Conservation (phyloP, 2,113 vertebrate species). For the Pholis gunnellus region DNA sequence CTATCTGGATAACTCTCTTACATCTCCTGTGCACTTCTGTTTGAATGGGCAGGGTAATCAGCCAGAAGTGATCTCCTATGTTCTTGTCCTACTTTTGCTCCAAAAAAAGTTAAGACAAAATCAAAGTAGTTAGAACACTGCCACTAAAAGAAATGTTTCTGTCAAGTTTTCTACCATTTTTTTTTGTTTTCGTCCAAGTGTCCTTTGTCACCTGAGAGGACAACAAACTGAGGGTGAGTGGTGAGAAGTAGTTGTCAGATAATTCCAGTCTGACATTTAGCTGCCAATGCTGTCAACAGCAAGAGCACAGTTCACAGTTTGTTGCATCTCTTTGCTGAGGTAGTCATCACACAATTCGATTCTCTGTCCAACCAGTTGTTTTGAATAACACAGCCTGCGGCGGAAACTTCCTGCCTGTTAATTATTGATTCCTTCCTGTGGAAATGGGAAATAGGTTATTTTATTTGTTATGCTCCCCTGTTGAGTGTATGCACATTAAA, state of each 20-base stretch:
- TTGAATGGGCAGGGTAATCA: conserved; percentile 60
- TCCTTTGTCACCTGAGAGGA: conserved; percentile 5
- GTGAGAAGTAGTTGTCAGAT: conserved; percentile 21
- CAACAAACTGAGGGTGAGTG: neutral
- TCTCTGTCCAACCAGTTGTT: conserved; percentile 47
- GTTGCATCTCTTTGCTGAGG: conserved; percentile 26
- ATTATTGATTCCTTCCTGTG: conserved; percentile 66
- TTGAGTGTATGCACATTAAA: conserved; percentile 50
- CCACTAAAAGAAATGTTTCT: conserved; percentile 22
- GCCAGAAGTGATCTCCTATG: conserved; percentile 53
- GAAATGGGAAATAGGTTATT: conserved; percentile 45
- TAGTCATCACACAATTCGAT: conserved; percentile 48
- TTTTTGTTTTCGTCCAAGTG: neutral
- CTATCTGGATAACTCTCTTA: conserved; percentile 20
- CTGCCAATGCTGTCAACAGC: conserved; percentile 24
- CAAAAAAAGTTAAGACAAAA: conserved; percentile 31
- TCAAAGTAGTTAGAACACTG: conserved; percentile 19
- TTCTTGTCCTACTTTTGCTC: conserved; percentile 54
- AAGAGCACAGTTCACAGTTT: conserved; percentile 6
- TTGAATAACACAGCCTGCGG: conserved; percentile 49
- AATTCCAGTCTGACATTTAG: conserved; percentile 25
- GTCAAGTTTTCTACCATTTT: neutral
- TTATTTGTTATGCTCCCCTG: conserved; percentile 30
- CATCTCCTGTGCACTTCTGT: conserved; percentile 52
- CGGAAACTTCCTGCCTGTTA: conserved; percentile 55